A percentile compares a stretch with the other conserved stretches of the same genome.
phyloP scores from a whole-genome alignment of 1,140 invertebrate species.

The Drosophila suzukii region DNA sequence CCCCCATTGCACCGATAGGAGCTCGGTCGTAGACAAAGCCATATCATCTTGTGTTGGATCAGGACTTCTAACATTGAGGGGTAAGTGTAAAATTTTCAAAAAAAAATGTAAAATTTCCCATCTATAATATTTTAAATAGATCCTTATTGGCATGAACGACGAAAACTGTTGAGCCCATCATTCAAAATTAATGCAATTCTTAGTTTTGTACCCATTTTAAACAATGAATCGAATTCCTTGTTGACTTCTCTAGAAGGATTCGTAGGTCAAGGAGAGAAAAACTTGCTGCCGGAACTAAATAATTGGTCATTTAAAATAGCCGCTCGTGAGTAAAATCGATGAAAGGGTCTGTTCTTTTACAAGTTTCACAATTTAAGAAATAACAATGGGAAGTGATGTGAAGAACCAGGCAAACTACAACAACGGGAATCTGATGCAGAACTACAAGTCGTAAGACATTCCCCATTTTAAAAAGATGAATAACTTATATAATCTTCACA shows the following conservation, averaged over 20 bases:
- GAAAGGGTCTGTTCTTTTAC: neutral
- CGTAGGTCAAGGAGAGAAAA: neutral
- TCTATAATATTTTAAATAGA: too few species aligned
- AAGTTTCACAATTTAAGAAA: neutral
- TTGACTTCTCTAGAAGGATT: neutral
- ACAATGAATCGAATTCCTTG: neutral
- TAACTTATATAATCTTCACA: neutral
- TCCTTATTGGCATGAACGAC: neutral
- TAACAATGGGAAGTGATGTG: neutral
- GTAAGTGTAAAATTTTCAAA: neutral
- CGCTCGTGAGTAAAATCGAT: neutral
- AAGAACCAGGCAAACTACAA: neutral
- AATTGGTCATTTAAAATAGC: conserved; percentile 1
- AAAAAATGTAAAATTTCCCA: too few species aligned
- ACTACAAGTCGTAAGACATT: neutral
- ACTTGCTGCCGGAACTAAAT: neutral
- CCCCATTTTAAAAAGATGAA: neutral
- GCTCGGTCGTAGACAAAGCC: neutral
- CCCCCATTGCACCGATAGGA: neutral
- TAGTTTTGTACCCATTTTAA: neutral
- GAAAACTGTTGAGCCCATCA: neutral
- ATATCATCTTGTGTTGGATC: neutral
- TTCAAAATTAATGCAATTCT: neutral
- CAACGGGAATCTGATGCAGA: neutral
- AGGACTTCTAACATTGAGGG: neutral